Percentiles rank a stretch among this genome's conserved stretches.
phyloP scores from a whole-genome alignment of 1,140 invertebrate genomes.

The Augochlora pura region DNA sequence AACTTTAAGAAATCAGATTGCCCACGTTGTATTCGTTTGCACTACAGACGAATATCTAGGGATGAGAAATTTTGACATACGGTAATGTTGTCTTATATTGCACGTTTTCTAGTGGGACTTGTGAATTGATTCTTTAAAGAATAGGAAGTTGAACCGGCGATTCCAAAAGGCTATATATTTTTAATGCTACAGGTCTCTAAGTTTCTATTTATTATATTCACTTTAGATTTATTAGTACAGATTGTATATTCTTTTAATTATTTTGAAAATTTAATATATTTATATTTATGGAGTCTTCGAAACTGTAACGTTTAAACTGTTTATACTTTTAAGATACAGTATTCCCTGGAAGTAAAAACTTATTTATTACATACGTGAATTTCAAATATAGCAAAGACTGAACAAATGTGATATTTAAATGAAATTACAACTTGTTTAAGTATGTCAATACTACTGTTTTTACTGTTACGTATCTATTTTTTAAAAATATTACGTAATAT shows the following conservation, averaged over 20 bases:
- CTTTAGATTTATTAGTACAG: conserved; percentile 5
- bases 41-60: conserved; percentile 58
- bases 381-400: conserved; percentile 49
- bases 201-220: conserved; percentile 32
- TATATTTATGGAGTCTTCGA: not conserved
- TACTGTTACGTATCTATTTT: conserved; percentile 4
- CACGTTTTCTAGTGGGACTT: not conserved
- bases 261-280: conserved; percentile 13
- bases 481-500: conserved; percentile 15
- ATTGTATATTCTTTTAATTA: conserved; percentile 1
- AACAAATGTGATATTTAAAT: conserved; percentile 55
- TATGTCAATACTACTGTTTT: conserved; percentile 8
- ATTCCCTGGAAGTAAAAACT: conserved; percentile 8
- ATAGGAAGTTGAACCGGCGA: not conserved
- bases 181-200: not conserved
- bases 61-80: conserved; percentile 61
- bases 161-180: conserved; percentile 3
- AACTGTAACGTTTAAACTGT: not conserved
- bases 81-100: conserved; percentile 26
- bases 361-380: conserved; percentile 20
- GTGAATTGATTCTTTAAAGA: conserved; percentile 11
- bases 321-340: not conserved
- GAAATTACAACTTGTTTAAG: conserved; percentile 27
- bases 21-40: conserved; percentile 63
- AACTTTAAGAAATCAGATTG: conserved; percentile 64